Evolutionary conservation across 2,113 vertebrate genomes (phyloP), one percentile per base, ranked within the genome.

Genomic region (Upupa epops): DNA sequence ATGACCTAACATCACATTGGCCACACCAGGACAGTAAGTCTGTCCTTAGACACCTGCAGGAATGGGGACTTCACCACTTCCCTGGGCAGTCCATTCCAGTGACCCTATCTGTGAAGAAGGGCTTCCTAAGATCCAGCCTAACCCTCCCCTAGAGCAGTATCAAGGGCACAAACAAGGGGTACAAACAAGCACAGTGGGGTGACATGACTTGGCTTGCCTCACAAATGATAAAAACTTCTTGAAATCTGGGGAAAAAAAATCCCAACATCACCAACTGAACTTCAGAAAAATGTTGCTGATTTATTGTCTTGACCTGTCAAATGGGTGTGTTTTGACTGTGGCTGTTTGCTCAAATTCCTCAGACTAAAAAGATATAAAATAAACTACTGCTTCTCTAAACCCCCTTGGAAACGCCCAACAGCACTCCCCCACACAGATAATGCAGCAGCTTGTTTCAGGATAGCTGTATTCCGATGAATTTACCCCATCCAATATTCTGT

Each of bases 321-420:
- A 90, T 11, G 1, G 10, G 11, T 11, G 7, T 11, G 6, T 21
- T 90, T 54, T 60, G 21, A 20, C 28, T 42, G 24, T 3, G 13
- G 46, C 55, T 69, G 31, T 73, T 93, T 48, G 22, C 29, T 59
- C 19, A 46, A 73, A 54, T 69, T 32, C 55, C 64, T 16, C 16
- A 17, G 48, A 15, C 59, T 76, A 45, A 52, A 68, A 79, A 59
- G n/a, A 28, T 11, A 9, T 5, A 22, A 73, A 76, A 58, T 9
- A 36, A 86, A 5, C 16, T 28, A 2, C 63, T 25, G 22, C 20
- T 32, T 60, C 26, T 68, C 12, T 32, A 55, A 40, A 40, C 0
- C 2, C 2, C 1, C 11, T 59, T 73, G 13, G 70, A 48, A 54
- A 29, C 0, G 4, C 18, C 16, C 37, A 19, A 3, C 15, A 25